Conservation (phyloP, 1,140 invertebrate species). For the Hermatobates lingyangjiaoensis region DNA sequence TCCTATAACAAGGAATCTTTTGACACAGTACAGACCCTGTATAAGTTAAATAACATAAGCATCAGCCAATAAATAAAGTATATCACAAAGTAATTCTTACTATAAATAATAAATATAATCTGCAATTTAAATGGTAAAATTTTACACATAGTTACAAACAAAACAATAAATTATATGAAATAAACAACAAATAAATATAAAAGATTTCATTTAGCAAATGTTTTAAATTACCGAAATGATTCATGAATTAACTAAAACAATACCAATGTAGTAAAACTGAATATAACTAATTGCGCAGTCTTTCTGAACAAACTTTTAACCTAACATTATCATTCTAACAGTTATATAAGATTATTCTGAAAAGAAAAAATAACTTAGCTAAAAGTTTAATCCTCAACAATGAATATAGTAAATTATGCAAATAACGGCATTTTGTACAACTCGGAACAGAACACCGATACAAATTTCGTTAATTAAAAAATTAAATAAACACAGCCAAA, state of each 20-base stretch:
- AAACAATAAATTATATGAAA: too few species aligned
- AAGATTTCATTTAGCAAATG: background rate
- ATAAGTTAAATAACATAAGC: background rate
- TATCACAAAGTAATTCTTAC: background rate
- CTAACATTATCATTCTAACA: slow-evolving; percentile 3
- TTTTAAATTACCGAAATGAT: background rate
- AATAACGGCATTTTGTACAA: too few species aligned
- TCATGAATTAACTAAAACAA: slow-evolving; percentile 1
- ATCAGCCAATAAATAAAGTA: background rate
- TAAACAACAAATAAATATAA: too few species aligned
- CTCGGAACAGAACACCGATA: too few species aligned
- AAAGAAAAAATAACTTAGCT: too few species aligned
- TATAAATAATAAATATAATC: too few species aligned
- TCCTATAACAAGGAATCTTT: background rate
- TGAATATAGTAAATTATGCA: too few species aligned
- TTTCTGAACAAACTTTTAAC: background rate
- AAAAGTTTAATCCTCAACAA: too few species aligned
- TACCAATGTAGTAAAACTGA: background rate
- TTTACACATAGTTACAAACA: too few species aligned
- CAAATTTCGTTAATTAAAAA: too few species aligned
- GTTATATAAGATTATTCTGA: background rate
- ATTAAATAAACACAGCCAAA: too few species aligned
- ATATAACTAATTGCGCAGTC: slow-evolving; percentile 1
- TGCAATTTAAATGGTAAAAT: too few species aligned
- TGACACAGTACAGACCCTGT: slow-evolving; percentile 2